Percentiles rank a stretch among this genome's conserved stretches.
phyloP scores from a whole-genome alignment of 2,888 invertebrate species.

The Anorthoa munda region DNA sequence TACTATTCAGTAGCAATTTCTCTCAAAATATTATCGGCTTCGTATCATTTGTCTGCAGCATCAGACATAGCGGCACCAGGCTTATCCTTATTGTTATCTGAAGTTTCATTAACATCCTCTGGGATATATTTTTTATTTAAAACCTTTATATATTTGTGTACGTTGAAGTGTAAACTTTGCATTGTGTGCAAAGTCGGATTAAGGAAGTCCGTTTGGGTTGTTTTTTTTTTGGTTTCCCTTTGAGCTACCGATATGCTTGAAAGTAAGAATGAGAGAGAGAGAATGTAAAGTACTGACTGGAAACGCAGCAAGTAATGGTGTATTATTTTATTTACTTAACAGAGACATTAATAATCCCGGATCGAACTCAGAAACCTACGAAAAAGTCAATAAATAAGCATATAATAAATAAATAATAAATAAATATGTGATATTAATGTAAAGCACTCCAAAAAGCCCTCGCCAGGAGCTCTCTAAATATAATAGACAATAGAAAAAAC shows the following conservation, averaged over 20 bases:
- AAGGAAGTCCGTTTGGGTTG: conserved; percentile 66
- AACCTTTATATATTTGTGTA: conserved; percentile 74
- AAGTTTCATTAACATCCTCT: conserved; percentile 81
- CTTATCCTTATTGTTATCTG: conserved; percentile 77
- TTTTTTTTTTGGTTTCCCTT: conserved; percentile 66
- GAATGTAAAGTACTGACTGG: background rate
- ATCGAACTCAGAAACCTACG: background rate
- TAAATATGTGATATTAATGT: too few species aligned
- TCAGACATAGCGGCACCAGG: conserved; percentile 84
- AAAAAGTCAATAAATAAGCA: background rate
- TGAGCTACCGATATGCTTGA: conserved; percentile 67
- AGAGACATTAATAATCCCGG: background rate
- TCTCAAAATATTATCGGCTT: conserved; percentile 52
- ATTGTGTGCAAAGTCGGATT: conserved; percentile 81
- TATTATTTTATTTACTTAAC: background rate
- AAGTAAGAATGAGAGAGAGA: conserved; percentile 3
- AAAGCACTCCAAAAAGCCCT: background rate
- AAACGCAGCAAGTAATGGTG: background rate
- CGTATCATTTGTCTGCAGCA: conserved; percentile 61
- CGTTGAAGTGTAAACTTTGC: conserved; percentile 82
- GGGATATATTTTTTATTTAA: conserved; percentile 64
- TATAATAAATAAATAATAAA: background rate
- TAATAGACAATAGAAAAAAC: background rate
- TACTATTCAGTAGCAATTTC: conserved; percentile 50
- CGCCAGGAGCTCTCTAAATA: background rate